Base-by-base conservation (phyloP, 2,888 invertebrate species). In the Emmelina monodactyla region DNA sequence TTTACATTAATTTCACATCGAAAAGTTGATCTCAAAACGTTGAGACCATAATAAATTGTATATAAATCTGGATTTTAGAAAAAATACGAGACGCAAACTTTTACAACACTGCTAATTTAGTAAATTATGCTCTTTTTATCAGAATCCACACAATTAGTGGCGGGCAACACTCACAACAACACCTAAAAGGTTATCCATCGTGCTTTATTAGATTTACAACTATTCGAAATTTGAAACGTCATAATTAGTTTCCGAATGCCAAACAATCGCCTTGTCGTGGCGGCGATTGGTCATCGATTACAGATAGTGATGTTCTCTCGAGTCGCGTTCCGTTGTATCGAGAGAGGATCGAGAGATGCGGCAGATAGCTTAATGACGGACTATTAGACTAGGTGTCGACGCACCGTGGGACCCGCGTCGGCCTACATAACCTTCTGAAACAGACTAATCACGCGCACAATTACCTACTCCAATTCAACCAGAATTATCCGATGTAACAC, bases 401-500 rank as follows among this genome's bases (percentile, higher is more conserved):
- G 63, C 54, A 55, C 58, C 76, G 78, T 76, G 78, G 72, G 78
- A 76, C 66, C 60, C 51, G 50, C 46, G 52, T 51, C 66, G 75
- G 57, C 76, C 75, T 59, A 76, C 71, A 68, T 75, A 58, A 49
- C 50, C 53, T 54, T 52, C 51, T 47, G 47, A 53, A 57, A 57
- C 58, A 51, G 49, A 49, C 64, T 68, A 69, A 73, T 72, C 67
- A 68, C 63, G 58, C 62, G 57, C 55, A 58, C 73, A 70, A 72
- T 76, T 73, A 75, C 71, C n/a, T n/a, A n/a, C n/a, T 73, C 71
- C 69, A 71, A 75, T 75, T 72, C 70, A 58, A 61, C 53, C 58
- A 49, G 62, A 69, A 72, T 72, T 68, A 68, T 65, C 61, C 56
- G 46, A 64, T 60, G 68, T 65, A 71, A 67, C 67, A 63, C 59